Conservation (phyloP, 64 coral and sea anemone genomes). For the Porites australiensis region DNA sequence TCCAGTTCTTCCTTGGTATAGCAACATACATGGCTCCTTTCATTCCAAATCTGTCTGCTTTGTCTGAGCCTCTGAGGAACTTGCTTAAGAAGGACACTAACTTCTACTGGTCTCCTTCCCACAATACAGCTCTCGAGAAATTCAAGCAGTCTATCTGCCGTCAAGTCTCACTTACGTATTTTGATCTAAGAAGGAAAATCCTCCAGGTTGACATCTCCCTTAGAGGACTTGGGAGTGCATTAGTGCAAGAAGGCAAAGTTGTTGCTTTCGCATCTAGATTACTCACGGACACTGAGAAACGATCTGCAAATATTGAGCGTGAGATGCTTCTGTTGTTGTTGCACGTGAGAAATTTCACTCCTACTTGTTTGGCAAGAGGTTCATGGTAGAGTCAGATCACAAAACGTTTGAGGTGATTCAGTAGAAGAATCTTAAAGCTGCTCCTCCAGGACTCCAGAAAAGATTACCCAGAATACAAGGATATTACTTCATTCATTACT, state of each 20-base stretch:
- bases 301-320: not conserved
- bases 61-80: not conserved
- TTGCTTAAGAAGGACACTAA: constrained; percentile 16
- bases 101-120: constrained; percentile 25
- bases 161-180: not conserved
- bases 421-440: constrained; percentile 23
- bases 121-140: constrained; percentile 48
- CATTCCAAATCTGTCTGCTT: not conserved
- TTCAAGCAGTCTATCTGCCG: constrained; percentile 16
- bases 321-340: not conserved
- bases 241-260: not conserved
- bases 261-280: not conserved
- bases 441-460: constrained; percentile 32
- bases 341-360: constrained; percentile 1
- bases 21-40: constrained; percentile 2
- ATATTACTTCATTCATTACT: constrained; percentile 24
- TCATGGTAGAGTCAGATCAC: constrained; percentile 22
- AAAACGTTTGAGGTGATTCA: constrained; percentile 31
- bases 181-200: constrained; percentile 6
- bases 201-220: not conserved
- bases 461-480: constrained; percentile 6
- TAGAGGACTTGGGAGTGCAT: not conserved
- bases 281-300: constrained; percentile 3
- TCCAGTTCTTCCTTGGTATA: not conserved
- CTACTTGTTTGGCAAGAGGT: constrained; percentile 21